Evolutionary conservation across 35 echinoderm and acorn worm genomes (phyloP), one percentile per base, ranked within the genome.

Genomic region (Lytechinus pictus): DNA sequence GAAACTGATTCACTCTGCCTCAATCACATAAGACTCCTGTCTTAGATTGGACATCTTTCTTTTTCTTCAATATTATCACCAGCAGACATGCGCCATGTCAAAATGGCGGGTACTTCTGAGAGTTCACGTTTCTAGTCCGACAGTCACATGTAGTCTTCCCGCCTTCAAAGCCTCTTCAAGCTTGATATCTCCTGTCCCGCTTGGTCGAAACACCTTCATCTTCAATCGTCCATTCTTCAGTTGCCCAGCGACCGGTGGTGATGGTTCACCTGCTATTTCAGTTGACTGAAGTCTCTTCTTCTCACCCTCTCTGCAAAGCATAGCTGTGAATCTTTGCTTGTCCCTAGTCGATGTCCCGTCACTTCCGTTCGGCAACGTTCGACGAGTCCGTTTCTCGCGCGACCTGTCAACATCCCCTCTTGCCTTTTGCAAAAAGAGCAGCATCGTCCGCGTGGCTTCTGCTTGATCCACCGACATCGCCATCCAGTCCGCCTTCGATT

Each of bases 161-260:
- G 92, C 92, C 28, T 93, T 93, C 28, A 93, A 6, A 93, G 92
- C 92, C 21, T 93, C 54, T 27, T 57, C 92, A 55, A 93, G 92
- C 11, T 93, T 93, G 10, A 93, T 93, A 55, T 93, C 54, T 9
- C 92, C 92, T 5, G 55, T 54, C n/a, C 55, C 92, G 54, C 92
- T 57, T 13, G 92, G 8, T 27, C 92, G 92, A 57, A 93, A 93
- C 54, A 93, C 92, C 55, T 93, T 93, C n/a, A 89, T 28, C 91
- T 93, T 93, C 9, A 93, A 4, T 9, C 92, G 92, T 57, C 55
- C 55, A 24, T 55, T 57, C 9, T 57, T 54, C 9, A 27, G 27
- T 57, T 93, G 92, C 11, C 52, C 88, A 24, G 54, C 52, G 21
- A 57, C 52, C n/a, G 92, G 54, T 57, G 14, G 29, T 24, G 66